Conservation (phyloP, 2,888 invertebrate genomes). For the Cepaea hortensis region DNA sequence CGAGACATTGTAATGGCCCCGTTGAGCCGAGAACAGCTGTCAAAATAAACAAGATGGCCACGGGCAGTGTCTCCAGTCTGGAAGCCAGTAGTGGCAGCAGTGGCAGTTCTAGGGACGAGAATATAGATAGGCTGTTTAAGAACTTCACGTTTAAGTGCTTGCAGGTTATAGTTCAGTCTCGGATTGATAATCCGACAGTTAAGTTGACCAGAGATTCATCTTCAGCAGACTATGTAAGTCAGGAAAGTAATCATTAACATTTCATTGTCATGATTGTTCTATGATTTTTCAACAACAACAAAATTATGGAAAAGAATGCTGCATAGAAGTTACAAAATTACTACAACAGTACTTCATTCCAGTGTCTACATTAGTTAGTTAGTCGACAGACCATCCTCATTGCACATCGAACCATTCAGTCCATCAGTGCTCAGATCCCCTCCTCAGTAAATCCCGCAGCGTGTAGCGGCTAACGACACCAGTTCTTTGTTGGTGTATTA, state of each 20-base stretch:
- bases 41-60: conserved; percentile 42
- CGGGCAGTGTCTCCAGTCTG: conserved; percentile 18
- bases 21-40: not conserved
- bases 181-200: conserved; percentile 30
- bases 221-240: conserved; percentile 39
- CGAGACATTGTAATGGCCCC: not conserved
- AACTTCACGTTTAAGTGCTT: conserved; percentile 46
- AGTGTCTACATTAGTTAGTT: no score
- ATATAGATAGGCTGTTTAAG: conserved; percentile 39
- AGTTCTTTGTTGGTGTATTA: no score
- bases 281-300: not conserved
- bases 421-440: no score
- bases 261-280: not conserved
- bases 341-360: not conserved
- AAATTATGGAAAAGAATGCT: not conserved
- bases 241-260: not conserved
- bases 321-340: not conserved
- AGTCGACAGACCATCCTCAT: no score
- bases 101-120: conserved; percentile 28
- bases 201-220: conserved; percentile 17
- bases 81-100: conserved; percentile 30
- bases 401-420: no score
- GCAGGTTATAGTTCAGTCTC: conserved; percentile 46
- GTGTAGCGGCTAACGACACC: no score
- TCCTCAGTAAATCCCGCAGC: no score